Evolutionary conservation across 2,797 vertebrate species (phyloP).

Genomic region (Hippocampus kuda): DNA sequence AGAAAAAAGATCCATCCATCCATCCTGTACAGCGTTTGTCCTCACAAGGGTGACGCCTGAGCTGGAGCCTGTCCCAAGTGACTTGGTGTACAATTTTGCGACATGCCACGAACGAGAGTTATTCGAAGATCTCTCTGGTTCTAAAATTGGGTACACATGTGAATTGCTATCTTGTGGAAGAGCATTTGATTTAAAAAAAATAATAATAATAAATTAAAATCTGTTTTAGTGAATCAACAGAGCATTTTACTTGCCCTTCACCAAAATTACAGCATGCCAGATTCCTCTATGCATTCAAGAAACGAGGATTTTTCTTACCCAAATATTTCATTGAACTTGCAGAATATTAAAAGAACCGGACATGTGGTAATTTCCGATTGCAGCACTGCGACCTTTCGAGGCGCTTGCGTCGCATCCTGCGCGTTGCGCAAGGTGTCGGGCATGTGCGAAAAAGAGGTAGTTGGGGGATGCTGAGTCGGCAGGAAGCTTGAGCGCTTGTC

Average conservation of each 20-base stretch:
- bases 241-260: not conserved
- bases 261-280: not conserved
- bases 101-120: too few species aligned
- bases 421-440: slow-evolving; percentile 23
- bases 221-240: too few species aligned
- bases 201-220: too few species aligned
- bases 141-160: too few species aligned
- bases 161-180: too few species aligned
- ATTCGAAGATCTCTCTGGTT: not conserved
- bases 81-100: too few species aligned
- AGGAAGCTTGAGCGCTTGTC: slow-evolving; percentile 21
- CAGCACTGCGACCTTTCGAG: slow-evolving; percentile 14
- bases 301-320: not conserved
- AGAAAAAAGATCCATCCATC: too few species aligned
- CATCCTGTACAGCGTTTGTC: too few species aligned
- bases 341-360: not conserved
- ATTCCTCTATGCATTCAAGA: not conserved
- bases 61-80: too few species aligned
- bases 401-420: slow-evolving; percentile 32
- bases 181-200: too few species aligned
- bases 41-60: too few species aligned
- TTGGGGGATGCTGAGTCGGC: slow-evolving; percentile 40
- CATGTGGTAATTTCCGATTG: slow-evolving; percentile 19
- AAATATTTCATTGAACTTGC: not conserved
- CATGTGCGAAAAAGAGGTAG: slow-evolving; percentile 9